Evolutionary conservation across 2,113 vertebrate species (phyloP), one percentile per base, ranked within the genome.

Genomic region (Phyllopteryx taeniolatus): DNA sequence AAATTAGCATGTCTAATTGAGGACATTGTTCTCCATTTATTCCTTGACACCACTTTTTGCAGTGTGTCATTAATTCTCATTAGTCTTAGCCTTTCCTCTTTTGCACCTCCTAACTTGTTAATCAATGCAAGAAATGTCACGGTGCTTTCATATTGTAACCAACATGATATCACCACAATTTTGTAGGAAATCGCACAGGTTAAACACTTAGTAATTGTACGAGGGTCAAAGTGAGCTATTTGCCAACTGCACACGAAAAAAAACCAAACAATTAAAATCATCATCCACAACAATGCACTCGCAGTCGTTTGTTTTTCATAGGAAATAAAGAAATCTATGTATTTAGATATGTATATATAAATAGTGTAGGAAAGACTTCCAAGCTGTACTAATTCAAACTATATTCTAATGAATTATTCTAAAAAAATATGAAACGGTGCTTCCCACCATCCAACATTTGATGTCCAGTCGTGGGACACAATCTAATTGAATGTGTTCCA

Each of bases 1-100:
- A 76, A 66, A 71, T 73, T 60, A 61, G 51, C 74, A 70, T 68
- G 65, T 79, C 54, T 73, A 79, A 71, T 75, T 77, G 70, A 72
- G 56, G 19, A 67, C 53, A 75, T 68, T 73, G 63, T 56, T 75
- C 79, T 74, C 46, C 22, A 67, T 79, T 80, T 80, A 59, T 78
- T 74, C 42, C 57, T n/a, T 65, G 61, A 63, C 42, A 71, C 14
- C 47, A 31, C 47, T 54, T 79, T 68, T 67, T 74, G 43, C 44
- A 43, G 67, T 47, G 47, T 44, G 27, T 68, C 42, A 76, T 80
- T 75, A 56, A 68, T 77, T 79, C 44, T 63, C 27, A 78, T 75
- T 71, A 70, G 51, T 46, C 20, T 59, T 39, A 47, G 62, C 19
- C 47, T 56, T 70, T 42, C 60, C 49, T 1, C 2, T n/a, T 59